Base-by-base conservation (phyloP, 2,113 vertebrate genomes). In the Lepus americanus region DNA sequence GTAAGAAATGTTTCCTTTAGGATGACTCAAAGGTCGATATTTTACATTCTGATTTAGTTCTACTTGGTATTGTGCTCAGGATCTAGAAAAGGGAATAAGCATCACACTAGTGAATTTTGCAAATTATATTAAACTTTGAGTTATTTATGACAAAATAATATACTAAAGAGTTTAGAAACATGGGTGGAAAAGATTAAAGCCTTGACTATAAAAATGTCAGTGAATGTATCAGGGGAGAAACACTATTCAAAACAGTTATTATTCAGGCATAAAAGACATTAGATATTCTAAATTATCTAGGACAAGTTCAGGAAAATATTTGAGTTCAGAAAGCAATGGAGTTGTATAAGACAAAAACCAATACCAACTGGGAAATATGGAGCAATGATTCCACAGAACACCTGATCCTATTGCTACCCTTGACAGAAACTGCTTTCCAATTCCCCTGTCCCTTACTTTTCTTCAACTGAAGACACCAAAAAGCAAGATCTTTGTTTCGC, bases 71-170 rank as follows among this genome's bases (percentile, higher is more conserved):
- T 63, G 33, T 55, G 79, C 82, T 76, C 25, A 76, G 39, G 16
- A 82, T 90, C 63, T 90, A 81, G 67, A 73, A 67, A 59, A 63
- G 36, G 39, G 5, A 95, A 13, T 64, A 77, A 89, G 39, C 13
- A 95, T 29, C 39, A 72, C 1, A 2, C 9, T 61, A 49, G 55
- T 84, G 31, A 85, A 92, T 85, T 86, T 51, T 59, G 33, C 3
- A 92, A 87, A 77, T 76, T 55, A 31, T 90, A 70, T 94, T 92
- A 84, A 86, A 89, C 23, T 78, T 93, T 90, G 44, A 88, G 55
- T 67, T 84, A 91, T 67, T 92, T 86, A 82, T 90, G 36, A 87
- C 7, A 73, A 83, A 90, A 64, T 53, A 44, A 90, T 92, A 49
- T 31, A 90, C 23, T 90, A 78, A 67, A 90, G 5, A 55, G 10